Conservation (phyloP, 2,888 invertebrate species). For the Dryadula phaetusa region DNA sequence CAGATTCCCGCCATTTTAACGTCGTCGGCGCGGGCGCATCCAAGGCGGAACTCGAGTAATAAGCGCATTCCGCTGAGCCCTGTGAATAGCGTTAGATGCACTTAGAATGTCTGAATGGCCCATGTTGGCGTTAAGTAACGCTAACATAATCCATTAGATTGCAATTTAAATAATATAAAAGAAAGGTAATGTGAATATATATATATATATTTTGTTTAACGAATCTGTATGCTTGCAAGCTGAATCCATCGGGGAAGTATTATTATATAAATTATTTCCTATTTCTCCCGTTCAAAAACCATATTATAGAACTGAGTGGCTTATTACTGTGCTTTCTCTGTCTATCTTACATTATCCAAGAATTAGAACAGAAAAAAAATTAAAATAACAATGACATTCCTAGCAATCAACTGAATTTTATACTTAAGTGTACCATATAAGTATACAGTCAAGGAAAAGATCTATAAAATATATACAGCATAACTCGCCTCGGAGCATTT, state of each 20-base stretch:
- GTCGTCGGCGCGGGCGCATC: constrained; percentile 57
- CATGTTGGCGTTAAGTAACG: constrained; percentile 13
- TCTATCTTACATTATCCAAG: too few relatives aligned
- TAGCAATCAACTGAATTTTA: constrained; percentile 7
- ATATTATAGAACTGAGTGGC: too few relatives aligned
- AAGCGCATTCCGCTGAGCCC: constrained; percentile 70
- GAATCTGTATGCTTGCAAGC: too few relatives aligned
- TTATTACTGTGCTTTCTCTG: too few relatives aligned
- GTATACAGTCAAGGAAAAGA: background rate
- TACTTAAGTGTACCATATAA: background rate
- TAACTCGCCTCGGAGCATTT: constrained; percentile 43
- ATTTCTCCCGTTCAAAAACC: too few relatives aligned
- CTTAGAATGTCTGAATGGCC: constrained; percentile 65
- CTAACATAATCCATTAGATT: background rate
- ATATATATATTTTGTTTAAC: background rate
- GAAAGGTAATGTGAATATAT: too few relatives aligned
- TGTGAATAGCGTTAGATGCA: constrained; percentile 64
- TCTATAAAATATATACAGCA: constrained; percentile 15
- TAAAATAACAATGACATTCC: background rate
- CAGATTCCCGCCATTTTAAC: constrained; percentile 66
- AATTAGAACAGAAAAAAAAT: background rate
- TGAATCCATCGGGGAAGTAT: too few relatives aligned
- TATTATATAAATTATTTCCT: too few relatives aligned
- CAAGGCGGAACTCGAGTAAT: constrained; percentile 76
- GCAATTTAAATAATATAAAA: background rate